phyloP scores from a whole-genome alignment of 2,113 vertebrate genomes.

The Caretta caretta region DNA sequence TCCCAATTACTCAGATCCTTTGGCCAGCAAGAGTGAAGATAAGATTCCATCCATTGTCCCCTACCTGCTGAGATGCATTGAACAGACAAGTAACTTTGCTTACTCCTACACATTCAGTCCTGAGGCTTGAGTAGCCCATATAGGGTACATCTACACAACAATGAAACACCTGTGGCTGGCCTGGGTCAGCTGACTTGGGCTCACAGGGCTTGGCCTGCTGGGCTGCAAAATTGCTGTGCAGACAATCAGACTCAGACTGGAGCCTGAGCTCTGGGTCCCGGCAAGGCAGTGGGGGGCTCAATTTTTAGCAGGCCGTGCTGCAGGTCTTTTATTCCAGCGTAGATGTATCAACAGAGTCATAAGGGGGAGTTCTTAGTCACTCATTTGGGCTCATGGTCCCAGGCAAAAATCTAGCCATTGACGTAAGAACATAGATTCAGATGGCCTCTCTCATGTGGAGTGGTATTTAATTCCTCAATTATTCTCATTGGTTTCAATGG shows the following conservation, averaged over 20 bases:
- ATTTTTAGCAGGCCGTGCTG: background rate
- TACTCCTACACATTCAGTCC: background rate
- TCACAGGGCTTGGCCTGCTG: background rate
- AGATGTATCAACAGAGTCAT: background rate
- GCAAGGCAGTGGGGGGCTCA: background rate
- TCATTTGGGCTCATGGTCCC: background rate
- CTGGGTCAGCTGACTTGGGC: background rate
- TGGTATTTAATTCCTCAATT: background rate
- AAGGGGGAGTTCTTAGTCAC: background rate
- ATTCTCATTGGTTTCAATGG: background rate
- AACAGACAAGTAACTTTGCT: background rate
- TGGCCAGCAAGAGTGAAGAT: fast-evolving
- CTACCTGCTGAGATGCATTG: background rate
- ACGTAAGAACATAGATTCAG: fast-evolving
- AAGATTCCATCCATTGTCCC: fast-evolving
- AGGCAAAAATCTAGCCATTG: background rate
- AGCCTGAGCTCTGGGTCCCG: background rate
- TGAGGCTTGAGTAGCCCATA: background rate
- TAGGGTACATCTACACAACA: background rate
- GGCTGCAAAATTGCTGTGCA: background rate
- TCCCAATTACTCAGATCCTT: background rate
- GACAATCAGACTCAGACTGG: background rate
- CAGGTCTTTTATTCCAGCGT: background rate
- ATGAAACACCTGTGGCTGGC: background rate
- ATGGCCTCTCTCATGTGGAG: background rate